These are phyloP conservation scores for Calameuta idolon DNA, from an alignment of 2,888 invertebrate species.

Conservation along the genomic window DNA sequence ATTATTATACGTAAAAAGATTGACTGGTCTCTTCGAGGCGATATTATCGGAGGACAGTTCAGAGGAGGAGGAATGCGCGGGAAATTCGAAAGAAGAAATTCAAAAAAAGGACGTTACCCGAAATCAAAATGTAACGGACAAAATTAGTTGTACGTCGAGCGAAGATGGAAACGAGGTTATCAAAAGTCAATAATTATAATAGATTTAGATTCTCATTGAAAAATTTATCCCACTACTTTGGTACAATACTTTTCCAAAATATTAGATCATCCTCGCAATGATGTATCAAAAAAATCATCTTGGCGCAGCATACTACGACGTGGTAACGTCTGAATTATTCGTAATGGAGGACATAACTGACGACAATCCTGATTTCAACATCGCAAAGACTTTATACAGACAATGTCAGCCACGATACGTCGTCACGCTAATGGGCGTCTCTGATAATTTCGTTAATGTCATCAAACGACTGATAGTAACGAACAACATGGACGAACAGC, in stretches of 20 bases:
- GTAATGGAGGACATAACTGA: constrained; percentile 79
- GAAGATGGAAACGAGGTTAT: background rate
- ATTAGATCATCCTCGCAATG: constrained; percentile 73
- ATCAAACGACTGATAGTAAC: constrained; percentile 66
- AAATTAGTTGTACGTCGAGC: background rate
- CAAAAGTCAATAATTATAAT: background rate
- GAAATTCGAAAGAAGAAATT: constrained; percentile 1
- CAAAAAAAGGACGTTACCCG: background rate
- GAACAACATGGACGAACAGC: constrained; percentile 36
- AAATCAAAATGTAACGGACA: background rate
- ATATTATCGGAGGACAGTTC: constrained; percentile 41
- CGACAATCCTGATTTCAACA: constrained; percentile 72
- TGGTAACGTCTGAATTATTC: constrained; percentile 75
- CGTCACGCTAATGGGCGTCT: constrained; percentile 70
- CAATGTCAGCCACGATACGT: constrained; percentile 73
- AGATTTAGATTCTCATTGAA: background rate
- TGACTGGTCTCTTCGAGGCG: constrained; percentile 31
- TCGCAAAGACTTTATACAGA: constrained; percentile 71
- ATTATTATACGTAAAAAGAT: background rate
- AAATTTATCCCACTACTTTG: background rate
- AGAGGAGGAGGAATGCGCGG: constrained; percentile 18
- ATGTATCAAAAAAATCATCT: constrained; percentile 76
- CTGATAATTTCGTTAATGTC: constrained; percentile 69
- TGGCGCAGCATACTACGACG: constrained; percentile 81
- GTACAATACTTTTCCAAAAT: background rate